A percentile compares a stretch with the other conserved stretches of the same genome.
Evolutionary conservation across 2,113 vertebrate species (phyloP).

Genomic region (Spheniscus mendiculus): DNA sequence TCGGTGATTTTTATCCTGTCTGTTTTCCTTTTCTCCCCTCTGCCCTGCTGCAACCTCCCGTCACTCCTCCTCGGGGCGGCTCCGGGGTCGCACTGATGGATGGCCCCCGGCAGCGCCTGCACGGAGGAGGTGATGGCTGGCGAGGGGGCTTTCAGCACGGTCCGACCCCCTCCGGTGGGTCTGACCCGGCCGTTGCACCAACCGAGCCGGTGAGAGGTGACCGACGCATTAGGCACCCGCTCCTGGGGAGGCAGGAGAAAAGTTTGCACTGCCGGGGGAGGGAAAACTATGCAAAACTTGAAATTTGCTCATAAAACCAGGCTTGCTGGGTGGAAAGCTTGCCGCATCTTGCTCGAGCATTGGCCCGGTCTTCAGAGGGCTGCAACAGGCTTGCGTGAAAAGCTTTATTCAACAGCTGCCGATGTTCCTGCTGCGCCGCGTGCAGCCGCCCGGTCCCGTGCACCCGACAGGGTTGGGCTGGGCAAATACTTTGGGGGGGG

Average conservation of each 20-base stretch:
- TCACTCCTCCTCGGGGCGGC: not conserved
- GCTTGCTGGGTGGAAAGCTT: not conserved
- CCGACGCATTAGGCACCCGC: not conserved
- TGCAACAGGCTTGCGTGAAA: accelerated
- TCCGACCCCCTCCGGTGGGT: not conserved
- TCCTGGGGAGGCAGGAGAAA: not conserved
- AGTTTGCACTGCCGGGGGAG: not conserved
- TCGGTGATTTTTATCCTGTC: constrained; percentile 43
- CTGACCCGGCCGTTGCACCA: accelerated
- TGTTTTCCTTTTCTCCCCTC: not conserved
- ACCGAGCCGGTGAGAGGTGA: not conserved
- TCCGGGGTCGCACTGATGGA: not conserved
- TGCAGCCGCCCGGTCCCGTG: accelerated
- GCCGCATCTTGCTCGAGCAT: not conserved
- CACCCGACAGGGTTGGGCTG: not conserved
- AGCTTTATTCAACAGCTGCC: not conserved
- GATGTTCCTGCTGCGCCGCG: accelerated
- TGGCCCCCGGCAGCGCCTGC: not conserved
- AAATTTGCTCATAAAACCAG: constrained; percentile 37
- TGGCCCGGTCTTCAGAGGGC: not conserved
- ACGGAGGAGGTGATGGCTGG: not conserved
- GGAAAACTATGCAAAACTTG: not conserved
- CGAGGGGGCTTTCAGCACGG: not conserved
- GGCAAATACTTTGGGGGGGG: not conserved
- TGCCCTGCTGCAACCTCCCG: not conserved